Base-by-base conservation (phyloP, 2,888 invertebrate species). In the Cosmopolites sordidus region DNA sequence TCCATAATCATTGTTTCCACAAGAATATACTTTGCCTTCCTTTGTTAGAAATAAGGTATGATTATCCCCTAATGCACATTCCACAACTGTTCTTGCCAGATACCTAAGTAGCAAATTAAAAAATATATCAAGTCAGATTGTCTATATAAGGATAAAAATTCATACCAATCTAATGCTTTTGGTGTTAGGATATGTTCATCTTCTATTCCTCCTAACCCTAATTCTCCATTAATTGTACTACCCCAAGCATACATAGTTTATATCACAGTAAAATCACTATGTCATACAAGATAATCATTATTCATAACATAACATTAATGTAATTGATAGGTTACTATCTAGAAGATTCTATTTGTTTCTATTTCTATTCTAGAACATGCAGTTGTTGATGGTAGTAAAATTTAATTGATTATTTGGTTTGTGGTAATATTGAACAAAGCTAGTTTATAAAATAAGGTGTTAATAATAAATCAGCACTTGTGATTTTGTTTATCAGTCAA, bases 1-100 rank as follows among this genome's bases (percentile, higher is more conserved):
- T 1, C 93, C 92, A 65, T 83, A 83, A 67, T 94, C 93, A 77
- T 98, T 98, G 69, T 81, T 89, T 1, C 98, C 98, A 78, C 95
- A 96, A 1, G 93, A 87, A 74, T 84, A 94, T 4, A 96, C 78
- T 64, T 86, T 80, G 8, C 96, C 95, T 68, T 83, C 81, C 53
- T 77, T 76, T 0, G 89, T 85, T 0, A 93, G 76, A 59, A 93
- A 80, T 11, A 95, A 70, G 0, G 91, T 87, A 71, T 95, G 93
- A 61, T 84, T 84, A 64, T 86, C 83, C 16, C 95, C 94, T 64
- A 93, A 89, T 3, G 88, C 83, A 42, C 81, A 77, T 48, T 77
- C 73, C 42, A 73, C 69, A 1, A 86, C 73, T 58, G 76, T 74
- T 48, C 73, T 73, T 48, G 83, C 80, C 56, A 78, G 78, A 58